phyloP scores from a whole-genome alignment of 2,797 vertebrate species.

The Microchirus variegatus region DNA sequence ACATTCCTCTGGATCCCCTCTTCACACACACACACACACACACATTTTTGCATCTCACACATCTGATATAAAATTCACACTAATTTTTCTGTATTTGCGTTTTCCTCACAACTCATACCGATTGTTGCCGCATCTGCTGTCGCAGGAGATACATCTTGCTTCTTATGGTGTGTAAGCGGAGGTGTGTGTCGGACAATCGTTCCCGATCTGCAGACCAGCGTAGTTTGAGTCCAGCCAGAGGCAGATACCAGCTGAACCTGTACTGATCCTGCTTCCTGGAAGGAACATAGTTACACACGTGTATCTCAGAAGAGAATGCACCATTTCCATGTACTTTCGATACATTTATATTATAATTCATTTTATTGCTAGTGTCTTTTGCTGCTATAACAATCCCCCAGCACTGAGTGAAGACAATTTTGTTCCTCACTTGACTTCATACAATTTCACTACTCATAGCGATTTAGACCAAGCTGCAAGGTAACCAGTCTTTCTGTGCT shows the following conservation, averaged over 20 bases:
- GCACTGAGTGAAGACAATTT: too few species aligned
- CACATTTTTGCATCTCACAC: conserved; percentile 2
- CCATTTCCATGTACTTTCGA: too few species aligned
- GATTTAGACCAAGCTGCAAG: too few species aligned
- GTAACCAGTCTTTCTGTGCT: too few species aligned
- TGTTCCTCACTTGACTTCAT: too few species aligned
- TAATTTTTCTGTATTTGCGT: neutral
- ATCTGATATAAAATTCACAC: neutral
- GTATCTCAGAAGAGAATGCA: neutral
- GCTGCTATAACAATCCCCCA: too few species aligned
- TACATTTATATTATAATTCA: too few species aligned
- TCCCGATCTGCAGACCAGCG: conserved; percentile 62
- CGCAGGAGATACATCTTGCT: conserved; percentile 73
- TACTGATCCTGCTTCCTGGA: conserved; percentile 80
- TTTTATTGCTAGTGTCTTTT: too few species aligned
- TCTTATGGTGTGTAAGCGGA: conserved; percentile 68
- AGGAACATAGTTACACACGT: neutral
- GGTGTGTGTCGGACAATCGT: conserved; percentile 47
- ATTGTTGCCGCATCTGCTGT: conserved; percentile 67
- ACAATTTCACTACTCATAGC: too few species aligned
- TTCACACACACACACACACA: conserved; percentile 22
- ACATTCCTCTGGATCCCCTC: conserved; percentile 33
- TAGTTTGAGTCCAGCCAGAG: conserved; percentile 74
- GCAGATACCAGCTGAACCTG: conserved; percentile 82
- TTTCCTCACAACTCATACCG: conserved; percentile 47